Conservation (phyloP, 2,797 vertebrate genomes). For the Nasua narica region DNA sequence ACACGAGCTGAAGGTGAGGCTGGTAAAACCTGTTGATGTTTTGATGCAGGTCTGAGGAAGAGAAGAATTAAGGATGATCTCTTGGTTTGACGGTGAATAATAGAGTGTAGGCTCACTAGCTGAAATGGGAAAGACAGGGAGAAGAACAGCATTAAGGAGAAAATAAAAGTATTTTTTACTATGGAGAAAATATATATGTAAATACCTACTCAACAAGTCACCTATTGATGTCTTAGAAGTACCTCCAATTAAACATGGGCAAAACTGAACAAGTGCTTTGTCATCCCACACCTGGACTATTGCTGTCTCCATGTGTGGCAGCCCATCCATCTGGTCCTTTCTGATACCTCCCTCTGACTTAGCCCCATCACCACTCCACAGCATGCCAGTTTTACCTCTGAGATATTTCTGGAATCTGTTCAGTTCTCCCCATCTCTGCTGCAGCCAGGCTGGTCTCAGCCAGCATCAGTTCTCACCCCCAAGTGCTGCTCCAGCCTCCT, state of each 20-base stretch:
- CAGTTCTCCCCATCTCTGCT: background rate
- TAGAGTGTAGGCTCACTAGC: background rate
- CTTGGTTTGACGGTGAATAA: background rate
- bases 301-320: background rate
- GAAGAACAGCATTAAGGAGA: background rate
- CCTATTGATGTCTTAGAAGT: background rate
- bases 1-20: background rate
- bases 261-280: background rate
- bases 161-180: background rate
- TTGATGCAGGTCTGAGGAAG: background rate
- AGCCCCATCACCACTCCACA: background rate
- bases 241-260: background rate
- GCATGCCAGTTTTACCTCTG: background rate
- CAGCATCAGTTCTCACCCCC: background rate
- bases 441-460: background rate
- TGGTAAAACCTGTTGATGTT: background rate
- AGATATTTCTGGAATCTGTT: background rate
- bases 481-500: background rate
- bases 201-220: background rate
- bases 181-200: background rate
- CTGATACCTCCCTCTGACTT: background rate
- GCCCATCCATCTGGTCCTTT: background rate
- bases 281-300: background rate
- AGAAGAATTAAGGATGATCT: background rate
- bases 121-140: background rate